Evolutionary conservation across 1,140 invertebrate genomes (phyloP), one percentile per base, ranked within the genome.

Genomic region (Probaryconus sp.): DNA sequence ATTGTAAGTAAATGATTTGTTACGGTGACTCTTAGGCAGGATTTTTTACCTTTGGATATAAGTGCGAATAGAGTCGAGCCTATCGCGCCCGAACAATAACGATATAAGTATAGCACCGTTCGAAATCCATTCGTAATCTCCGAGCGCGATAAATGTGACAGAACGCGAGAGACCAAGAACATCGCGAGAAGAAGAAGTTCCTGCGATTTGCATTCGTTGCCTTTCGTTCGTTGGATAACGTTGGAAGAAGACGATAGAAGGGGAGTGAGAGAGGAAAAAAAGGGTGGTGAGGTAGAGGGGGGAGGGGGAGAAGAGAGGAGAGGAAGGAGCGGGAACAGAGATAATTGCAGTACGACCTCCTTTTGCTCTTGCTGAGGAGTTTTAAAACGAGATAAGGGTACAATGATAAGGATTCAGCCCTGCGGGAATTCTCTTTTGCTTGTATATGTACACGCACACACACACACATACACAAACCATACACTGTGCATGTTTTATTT

Each of bases 351-450:
- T 80, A 82, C 74, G 79, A 74, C 45, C 63, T 83, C 77, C 79
- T 82, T 75, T 83, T 83, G 80, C 81, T 83, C 76, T 74, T 80
- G 81, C 79, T 65, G 77, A 73, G 71, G 76, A 81, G 82, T 77
- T 79, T 79, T 76, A 69, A 79, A 79, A 77, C 58, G 80, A 85
- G 83, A 85, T 85, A 85, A 85, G 83, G 80, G 69, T 60, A 58
- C 71, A 75, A 73, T 79, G 83, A 84, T 84, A 84, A 84, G 76
- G 82, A 84, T 83, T 82, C 72, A 76, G 81, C 82, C 83, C 83
- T 79, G 83, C 81, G 83, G 84, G 79, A 81, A 85, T 80, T 82
- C 77, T 81, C 76, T 81, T 79, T 76, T 72, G 78, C 76, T 56
- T 43, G 48, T 35, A 26, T 31, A 38, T 56, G 38, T 6, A 2